Percentiles rank a stretch among this genome's conserved stretches.
phyloP scores from a whole-genome alignment of 2,113 vertebrate species.

The Saimiri boliviensis region DNA sequence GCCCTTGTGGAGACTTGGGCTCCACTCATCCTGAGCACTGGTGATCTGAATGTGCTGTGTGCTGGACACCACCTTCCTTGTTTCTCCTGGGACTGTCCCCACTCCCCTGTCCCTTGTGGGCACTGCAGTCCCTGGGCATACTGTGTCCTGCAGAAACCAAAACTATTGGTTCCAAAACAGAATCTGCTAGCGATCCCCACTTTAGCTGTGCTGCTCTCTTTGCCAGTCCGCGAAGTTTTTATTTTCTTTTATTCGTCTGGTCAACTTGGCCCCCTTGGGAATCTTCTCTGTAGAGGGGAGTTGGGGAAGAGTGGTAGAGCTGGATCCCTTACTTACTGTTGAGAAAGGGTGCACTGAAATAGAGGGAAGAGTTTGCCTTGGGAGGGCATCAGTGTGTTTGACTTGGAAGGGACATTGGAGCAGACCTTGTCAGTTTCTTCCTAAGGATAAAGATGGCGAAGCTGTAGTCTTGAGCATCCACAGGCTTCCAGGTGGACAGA shows the following conservation, averaged over 20 bases:
- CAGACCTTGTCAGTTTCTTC: not conserved
- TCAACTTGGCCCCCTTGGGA: not conserved
- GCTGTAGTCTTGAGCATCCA: not conserved
- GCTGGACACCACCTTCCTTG: accelerated
- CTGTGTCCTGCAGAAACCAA: not conserved
- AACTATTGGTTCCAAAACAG: not conserved
- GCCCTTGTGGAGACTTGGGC: not conserved
- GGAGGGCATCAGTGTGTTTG: accelerated
- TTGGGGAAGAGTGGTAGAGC: not conserved
- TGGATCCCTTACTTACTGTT: not conserved
- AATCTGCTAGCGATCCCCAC: accelerated
- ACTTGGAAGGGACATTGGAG: not conserved
- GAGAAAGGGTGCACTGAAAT: accelerated
- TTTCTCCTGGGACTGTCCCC: accelerated
- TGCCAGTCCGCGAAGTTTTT: accelerated
- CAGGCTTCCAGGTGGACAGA: not conserved
- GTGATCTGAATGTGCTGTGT: accelerated
- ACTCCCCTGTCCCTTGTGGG: accelerated
- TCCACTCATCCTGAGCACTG: not conserved
- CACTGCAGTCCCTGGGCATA: too few relatives aligned
- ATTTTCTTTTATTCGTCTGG: not conserved
- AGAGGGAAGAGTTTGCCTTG: not conserved
- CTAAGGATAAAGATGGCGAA: not conserved
- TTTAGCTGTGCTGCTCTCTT: accelerated
- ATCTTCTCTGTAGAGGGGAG: not conserved